phyloP scores from a whole-genome alignment of 1,140 invertebrate genomes.

The Catajapyx aquilonaris region DNA sequence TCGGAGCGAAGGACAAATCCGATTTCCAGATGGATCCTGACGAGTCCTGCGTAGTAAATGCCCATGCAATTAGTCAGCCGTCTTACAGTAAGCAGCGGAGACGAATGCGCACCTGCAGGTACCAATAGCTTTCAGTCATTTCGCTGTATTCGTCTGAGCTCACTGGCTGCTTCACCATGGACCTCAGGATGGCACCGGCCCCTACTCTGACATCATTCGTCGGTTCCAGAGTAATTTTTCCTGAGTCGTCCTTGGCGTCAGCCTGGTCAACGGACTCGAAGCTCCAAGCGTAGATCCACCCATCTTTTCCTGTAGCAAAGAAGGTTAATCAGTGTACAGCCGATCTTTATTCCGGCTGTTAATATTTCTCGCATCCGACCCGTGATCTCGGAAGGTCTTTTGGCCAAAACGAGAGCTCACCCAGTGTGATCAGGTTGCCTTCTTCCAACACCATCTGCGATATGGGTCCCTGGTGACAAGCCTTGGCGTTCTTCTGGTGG shows the following conservation, averaged over 20 bases:
- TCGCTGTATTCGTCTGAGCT: constrained; percentile 17
- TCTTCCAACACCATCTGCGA: constrained; percentile 45
- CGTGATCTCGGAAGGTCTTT: no score
- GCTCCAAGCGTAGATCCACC: constrained; percentile 64
- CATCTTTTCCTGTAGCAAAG: constrained; percentile 39
- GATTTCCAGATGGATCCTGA: constrained; percentile 62
- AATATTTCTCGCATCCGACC: no score
- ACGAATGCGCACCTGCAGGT: no score
- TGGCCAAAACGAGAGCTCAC: no score
- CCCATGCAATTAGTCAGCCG: no score
- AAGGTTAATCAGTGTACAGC: no score
- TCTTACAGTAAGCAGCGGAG: no score
- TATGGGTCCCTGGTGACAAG: constrained; percentile 50
- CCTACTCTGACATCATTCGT: constrained; percentile 45
- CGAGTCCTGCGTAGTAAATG: constrained; percentile 48
- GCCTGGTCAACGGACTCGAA: constrained; percentile 67
- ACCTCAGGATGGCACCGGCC: constrained; percentile 24
- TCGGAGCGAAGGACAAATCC: constrained; percentile 39
- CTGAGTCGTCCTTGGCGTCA: constrained; percentile 49
- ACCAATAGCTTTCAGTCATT: constrained; percentile 36
- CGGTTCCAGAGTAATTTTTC: constrained; percentile 61
- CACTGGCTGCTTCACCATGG: constrained; percentile 28
- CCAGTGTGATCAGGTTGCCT: constrained; percentile 34
- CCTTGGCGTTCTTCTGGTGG: constrained; percentile 36
- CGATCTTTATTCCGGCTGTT: no score